Base-by-base conservation (phyloP, 2,888 invertebrate genomes). In the Archips xylosteana region DNA sequence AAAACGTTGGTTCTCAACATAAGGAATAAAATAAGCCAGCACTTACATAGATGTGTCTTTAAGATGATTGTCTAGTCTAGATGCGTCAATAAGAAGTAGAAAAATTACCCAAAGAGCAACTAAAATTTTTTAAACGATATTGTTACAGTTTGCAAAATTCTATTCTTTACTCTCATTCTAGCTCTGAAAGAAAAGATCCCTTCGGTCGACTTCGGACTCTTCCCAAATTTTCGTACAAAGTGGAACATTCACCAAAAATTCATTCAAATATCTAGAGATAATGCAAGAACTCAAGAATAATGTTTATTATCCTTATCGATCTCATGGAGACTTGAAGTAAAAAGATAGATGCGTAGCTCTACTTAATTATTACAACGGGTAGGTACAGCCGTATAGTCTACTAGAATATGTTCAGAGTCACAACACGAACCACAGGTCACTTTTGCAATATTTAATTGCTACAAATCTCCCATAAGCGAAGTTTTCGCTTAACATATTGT, bases 401-500 rank as follows among this genome's bases (percentile, higher is more conserved):
- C n/a, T 3, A 13, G 49, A 49, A 49, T 15, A 15, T 54, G 12
- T 39, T n/a, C 4, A 32, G 12, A 69, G 12, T 49, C 13, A 39
- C 54, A 15, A 54, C 8, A 54, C 49, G 23, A 65, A 36, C 10
- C 34, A 45, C 54, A 73, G 73, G 73, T 69, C 63, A 32, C 49
- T 13, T 68, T 60, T 73, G 59, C 68, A 73, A 73, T 63, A 68
- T 68, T 69, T 63, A 69, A 73, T 73, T 64, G 59, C 59, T 49
- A 64, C 47, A 68, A 69, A 69, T 59, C 63, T 69, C 73, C 73
- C 68, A 73, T 73, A 57, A 68, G 57, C 73, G 45, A 63, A 51
- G 42, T 54, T 51, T 74, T 69, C 39, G 61, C 64, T 45, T 65
- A 70, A 70, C 54, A 70, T 70, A 69, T 32, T 57, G 57, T 57